Conservation (phyloP, 2,113 vertebrate species). For the Lycaon pictus region DNA sequence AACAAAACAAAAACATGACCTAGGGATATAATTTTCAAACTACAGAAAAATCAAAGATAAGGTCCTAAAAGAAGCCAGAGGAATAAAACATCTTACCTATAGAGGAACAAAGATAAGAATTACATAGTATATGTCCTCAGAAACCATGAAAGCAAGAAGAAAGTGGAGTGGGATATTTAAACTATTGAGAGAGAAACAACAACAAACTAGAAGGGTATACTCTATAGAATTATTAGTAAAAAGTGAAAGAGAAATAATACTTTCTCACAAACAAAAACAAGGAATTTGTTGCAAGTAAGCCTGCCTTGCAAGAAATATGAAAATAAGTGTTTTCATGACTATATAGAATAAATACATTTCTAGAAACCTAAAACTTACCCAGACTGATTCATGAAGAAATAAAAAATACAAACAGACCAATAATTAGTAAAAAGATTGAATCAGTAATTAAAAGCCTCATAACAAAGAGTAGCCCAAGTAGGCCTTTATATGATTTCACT, state of each 20-base stretch:
- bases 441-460: no score
- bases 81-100: neutral
- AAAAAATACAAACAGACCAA: no score
- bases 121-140: neutral
- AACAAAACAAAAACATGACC: neutral
- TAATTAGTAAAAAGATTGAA: no score
- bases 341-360: neutral
- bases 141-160: neutral
- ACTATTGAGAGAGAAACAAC: neutral
- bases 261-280: neutral
- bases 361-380: neutral
- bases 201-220: neutral
- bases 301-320: neutral
- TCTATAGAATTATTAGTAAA: neutral
- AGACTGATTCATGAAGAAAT: no score
- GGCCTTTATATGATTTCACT: no score
- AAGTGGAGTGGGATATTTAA: neutral
- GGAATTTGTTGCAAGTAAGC: neutral
- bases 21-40: neutral
- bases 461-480: no score
- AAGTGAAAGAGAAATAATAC: neutral
- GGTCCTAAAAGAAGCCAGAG: neutral
- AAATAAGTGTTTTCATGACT: neutral
- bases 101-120: neutral
- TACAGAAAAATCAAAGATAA: neutral